Evolutionary conservation across 2,797 vertebrate species (phyloP).

Genomic region (Anniella stebbinsi): DNA sequence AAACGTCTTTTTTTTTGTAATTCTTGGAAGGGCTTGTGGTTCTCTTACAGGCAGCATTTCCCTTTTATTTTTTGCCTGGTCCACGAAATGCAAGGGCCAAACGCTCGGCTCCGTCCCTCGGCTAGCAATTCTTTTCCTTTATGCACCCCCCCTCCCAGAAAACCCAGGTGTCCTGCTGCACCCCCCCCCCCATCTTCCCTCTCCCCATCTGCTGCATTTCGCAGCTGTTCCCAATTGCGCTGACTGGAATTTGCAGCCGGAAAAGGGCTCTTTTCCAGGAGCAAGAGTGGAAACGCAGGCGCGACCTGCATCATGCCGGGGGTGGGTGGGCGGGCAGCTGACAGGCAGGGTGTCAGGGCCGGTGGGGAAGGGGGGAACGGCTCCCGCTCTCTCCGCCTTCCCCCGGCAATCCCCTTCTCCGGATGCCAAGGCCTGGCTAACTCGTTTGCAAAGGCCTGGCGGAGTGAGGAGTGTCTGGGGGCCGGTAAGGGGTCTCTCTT

Average conservation of each 20-base stretch:
- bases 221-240: not conserved
- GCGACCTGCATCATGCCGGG: not conserved
- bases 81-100: not conserved
- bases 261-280: not conserved
- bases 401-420: not conserved
- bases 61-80: not conserved
- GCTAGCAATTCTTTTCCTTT: not conserved
- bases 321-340: not conserved
- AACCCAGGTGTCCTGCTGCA: not conserved
- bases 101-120: not conserved
- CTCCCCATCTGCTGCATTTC: not conserved
- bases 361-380: not conserved
- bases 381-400: not conserved
- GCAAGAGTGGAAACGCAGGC: slow-evolving; percentile 1
- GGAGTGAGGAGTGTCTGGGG: not conserved
- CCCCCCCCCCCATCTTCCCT: not conserved
- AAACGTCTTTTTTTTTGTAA: not conserved
- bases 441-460: not conserved
- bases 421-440: not conserved
- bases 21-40: not conserved
- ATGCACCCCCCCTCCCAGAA: rapidly evolving
- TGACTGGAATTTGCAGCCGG: not conserved
- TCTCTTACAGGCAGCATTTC: not conserved
- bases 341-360: not conserved
- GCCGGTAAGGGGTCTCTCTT: not conserved